A percentile compares a stretch with the other conserved stretches of the same genome.
These are phyloP conservation scores for Sebastes schlegelii DNA, from an alignment of 2,113 vertebrate genomes.

Conservation along the genomic window DNA sequence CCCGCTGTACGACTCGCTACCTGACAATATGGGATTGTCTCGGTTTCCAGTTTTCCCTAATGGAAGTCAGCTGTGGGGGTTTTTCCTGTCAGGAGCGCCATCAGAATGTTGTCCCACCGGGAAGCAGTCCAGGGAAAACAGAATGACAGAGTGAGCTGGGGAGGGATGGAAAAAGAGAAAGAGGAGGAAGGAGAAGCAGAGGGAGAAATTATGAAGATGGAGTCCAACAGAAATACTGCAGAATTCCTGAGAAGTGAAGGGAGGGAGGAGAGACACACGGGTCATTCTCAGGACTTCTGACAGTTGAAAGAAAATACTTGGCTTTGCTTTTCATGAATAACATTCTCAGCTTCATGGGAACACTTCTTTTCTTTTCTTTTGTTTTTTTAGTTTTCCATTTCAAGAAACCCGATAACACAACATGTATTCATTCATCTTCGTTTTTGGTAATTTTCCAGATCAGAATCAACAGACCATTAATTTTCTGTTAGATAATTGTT, in stretches of 20 bases:
- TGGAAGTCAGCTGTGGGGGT: slow-evolving; percentile 83
- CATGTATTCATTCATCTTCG: not conserved
- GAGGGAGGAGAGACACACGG: not conserved
- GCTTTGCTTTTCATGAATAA: not conserved
- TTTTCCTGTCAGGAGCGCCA: slow-evolving; percentile 76
- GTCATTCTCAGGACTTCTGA: slow-evolving; percentile 34
- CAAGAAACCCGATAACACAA: not conserved
- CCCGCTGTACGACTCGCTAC: slow-evolving; percentile 62
- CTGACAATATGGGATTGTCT: slow-evolving; percentile 78
- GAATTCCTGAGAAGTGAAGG: slow-evolving; percentile 9
- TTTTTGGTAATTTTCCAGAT: not conserved
- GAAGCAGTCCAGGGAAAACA: slow-evolving; percentile 83
- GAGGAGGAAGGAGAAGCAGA: not conserved
- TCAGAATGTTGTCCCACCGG: slow-evolving; percentile 78
- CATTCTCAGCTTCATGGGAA: not conserved
- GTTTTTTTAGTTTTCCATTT: not conserved
- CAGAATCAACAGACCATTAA: not conserved
- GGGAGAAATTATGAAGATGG: slow-evolving; percentile 41
- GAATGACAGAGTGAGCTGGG: slow-evolving; percentile 62
- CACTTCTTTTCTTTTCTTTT: not conserved
- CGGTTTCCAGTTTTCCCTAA: slow-evolving; percentile 77
- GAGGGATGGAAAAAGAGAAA: slow-evolving; percentile 54
- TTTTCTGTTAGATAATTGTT: not conserved
- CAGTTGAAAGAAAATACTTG: not conserved
- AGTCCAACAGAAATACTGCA: slow-evolving; percentile 64